Percentiles rank a stretch among this genome's conserved stretches.
These are phyloP conservation scores for Carollia perspicillata DNA, from an alignment of 2,113 vertebrate species.

Conservation along the genomic window DNA sequence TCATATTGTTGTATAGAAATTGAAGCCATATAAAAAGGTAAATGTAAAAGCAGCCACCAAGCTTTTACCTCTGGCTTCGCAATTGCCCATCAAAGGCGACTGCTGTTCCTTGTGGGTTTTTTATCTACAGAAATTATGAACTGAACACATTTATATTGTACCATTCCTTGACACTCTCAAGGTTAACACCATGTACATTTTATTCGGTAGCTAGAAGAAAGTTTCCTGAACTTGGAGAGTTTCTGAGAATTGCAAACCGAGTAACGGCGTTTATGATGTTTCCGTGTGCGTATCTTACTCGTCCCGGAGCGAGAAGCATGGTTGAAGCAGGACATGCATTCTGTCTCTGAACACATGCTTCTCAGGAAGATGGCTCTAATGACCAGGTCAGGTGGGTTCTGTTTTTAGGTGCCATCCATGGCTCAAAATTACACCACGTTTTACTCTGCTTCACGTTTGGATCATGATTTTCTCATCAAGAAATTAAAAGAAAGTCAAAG, in stretches of 20 bases:
- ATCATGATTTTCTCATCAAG: not conserved
- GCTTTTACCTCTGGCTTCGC: not conserved
- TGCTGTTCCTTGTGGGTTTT: not conserved
- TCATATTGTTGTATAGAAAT: not conserved
- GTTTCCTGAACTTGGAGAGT: not conserved
- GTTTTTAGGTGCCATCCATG: not conserved
- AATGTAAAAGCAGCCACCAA: not conserved
- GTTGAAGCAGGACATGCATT: not conserved
- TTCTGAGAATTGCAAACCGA: not conserved
- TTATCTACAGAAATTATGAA: not conserved
- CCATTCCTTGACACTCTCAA: not conserved
- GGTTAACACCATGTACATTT: not conserved
- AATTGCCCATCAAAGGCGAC: not conserved
- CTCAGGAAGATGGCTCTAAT: not conserved
- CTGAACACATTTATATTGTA: not conserved
- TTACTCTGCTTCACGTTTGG: not conserved
- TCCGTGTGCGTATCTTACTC: too few species aligned
- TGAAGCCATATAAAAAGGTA: rapidly evolving
- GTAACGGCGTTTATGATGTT: not conserved
- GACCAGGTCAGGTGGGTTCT: not conserved
- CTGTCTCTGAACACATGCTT: not conserved
- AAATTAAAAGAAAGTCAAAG: not conserved
- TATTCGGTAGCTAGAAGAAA: not conserved
- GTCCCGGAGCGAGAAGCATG: not conserved
- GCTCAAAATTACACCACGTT: not conserved